Base-by-base conservation (phyloP, 2,888 invertebrate genomes). In the Mythimna pallens region DNA sequence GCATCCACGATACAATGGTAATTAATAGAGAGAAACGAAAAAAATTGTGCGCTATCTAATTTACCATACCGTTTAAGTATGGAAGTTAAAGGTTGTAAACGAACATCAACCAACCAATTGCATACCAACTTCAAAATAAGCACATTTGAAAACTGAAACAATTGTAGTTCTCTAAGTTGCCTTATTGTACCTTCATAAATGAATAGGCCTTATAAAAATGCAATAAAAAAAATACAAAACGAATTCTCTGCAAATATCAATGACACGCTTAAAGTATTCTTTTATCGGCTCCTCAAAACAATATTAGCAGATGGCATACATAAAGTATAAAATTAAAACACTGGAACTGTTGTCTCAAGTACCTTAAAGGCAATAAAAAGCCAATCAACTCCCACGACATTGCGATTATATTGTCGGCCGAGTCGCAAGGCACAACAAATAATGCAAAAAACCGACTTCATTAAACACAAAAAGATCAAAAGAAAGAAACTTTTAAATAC, bases 361-460 rank as follows among this genome's bases (percentile, higher is more conserved):
- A 78, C 65, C 47, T 66, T 20, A 34, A 65, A 34, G 59, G 61
- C 66, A 78, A 82, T 86, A 85, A 88, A 88, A 87, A 75, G 25
- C 76, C 76, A 85, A 71, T 86, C 71, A 66, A 80, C 76, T 82
- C 79, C 81, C 78, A 86, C 82, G 68, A 73, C 76, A 80, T 80
- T 73, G 76, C 80, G 72, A 77, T 80, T 75, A 80, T 79, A 86
- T 68, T 74, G 77, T 78, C 63, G 55, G 54, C 62, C 57, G 62
- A 76, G 64, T 62, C 47, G 50, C 66, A 72, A 76, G 73, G 70
- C 73, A 70, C 61, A 75, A 30, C 66, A 78, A 70, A 76, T 70
- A 71, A 70, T 43, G 54, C 50, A 80, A 78, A 83, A 84, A 72
- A 67, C 64, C 55, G 64, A 76, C 70, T 82, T 87, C 85, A 86